Base-by-base conservation (phyloP, 2,113 vertebrate species). In the Catharus bicknelli region DNA sequence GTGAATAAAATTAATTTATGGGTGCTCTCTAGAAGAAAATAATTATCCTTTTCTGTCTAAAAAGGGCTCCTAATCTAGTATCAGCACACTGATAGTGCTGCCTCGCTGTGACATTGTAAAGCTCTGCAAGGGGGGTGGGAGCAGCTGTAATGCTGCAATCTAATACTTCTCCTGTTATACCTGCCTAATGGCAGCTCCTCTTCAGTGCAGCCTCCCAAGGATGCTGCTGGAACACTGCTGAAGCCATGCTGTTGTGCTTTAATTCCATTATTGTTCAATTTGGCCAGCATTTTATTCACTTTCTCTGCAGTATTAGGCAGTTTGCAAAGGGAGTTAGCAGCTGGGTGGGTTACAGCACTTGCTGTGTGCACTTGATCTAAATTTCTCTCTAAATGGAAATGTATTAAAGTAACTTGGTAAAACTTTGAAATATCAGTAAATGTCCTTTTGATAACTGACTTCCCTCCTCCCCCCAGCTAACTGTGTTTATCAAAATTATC, bases 201-300 rank as follows among this genome's bases (percentile, higher is more conserved):
- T 92, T 89, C 6, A 27, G 67, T 51, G 75, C 67, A 89, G 19
- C 16, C 34, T 87, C 78, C 54, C 70, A 85, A 22, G 78, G 80
- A 85, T 61, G 42, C 81, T 85, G 54, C 86, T 72, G 16, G 77
- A 88, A 30, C 14, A 5, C 5, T 78, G 69, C 4, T 0, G 2
- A 59, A 92, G 55, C 48, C 30, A n/a, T 4, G 26, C 42, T 80
- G 0, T 50, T 84, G 74, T 69, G 27, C 66, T 94, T 86, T 91
- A 85, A 93, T 95, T 85, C 92, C 38, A 67, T 94, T 91, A 62
- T 43, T 50, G 21, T 79, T 94, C 27, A 5, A 73, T 94, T 82
- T 94, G 54, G 55, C 75, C 59, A 55, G 63, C 47, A 74, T 76
- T 90, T 92, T 86, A 38, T 54, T 92, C 55, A 77, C 38, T 77